phyloP scores from a whole-genome alignment of 1,140 invertebrate species.

The Limonius californicus region DNA sequence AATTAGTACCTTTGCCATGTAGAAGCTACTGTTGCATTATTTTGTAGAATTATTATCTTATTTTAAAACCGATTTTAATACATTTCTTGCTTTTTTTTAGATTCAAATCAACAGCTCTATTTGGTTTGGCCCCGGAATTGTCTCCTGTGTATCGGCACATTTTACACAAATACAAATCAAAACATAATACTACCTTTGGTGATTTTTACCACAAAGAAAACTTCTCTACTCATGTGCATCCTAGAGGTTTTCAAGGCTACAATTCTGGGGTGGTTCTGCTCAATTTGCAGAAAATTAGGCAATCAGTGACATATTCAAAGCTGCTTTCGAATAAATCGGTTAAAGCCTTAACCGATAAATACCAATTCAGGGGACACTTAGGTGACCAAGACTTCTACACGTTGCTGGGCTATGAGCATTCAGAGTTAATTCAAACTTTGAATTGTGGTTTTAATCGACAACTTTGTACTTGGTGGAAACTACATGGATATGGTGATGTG shows the following conservation, averaged over 20 bases:
- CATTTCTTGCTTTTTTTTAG: constrained; percentile 39
- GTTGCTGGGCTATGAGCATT: constrained; percentile 64
- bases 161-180: constrained; percentile 59
- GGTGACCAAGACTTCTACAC: constrained; percentile 89
- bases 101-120: constrained; percentile 56
- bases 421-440: constrained; percentile 69
- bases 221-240: constrained; percentile 35
- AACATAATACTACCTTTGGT: constrained; percentile 42
- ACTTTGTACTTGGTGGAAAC: constrained; percentile 80
- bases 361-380: constrained; percentile 71
- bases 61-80: no score
- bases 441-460: constrained; percentile 84
- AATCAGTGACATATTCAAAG: constrained; percentile 56
- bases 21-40: no score
- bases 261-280: constrained; percentile 80
- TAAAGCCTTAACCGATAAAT: constrained; percentile 62
- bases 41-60: no score
- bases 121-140: constrained; percentile 73
- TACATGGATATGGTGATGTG: constrained; percentile 72
- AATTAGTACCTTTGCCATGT: no score
- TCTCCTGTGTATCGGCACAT: constrained; percentile 80
- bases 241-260: constrained; percentile 68
- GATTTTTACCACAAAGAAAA: constrained; percentile 39
- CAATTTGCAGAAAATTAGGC: constrained; percentile 65
- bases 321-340: constrained; percentile 57